Conservation (phyloP, 1,140 invertebrate species). For the Apis mellifera region DNA sequence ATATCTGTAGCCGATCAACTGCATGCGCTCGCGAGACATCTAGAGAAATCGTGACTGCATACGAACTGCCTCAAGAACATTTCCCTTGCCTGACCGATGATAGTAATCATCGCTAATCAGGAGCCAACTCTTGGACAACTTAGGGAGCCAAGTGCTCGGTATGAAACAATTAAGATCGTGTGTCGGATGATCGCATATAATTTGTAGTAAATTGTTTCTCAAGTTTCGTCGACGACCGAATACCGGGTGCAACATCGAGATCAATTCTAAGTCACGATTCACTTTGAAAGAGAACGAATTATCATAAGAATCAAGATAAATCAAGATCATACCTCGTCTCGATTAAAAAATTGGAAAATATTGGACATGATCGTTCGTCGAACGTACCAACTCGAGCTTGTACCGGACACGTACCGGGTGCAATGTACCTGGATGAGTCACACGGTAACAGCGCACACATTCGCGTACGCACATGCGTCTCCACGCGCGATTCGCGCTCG, state of each 20-base stretch:
- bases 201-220: background rate
- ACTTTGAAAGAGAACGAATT: background rate
- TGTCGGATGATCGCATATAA: background rate
- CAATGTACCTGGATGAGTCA: conserved; percentile 78
- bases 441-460: conserved; percentile 60
- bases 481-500: conserved; percentile 16
- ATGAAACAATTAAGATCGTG: background rate
- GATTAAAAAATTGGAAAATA: conserved; percentile 64
- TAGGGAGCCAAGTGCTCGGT: background rate
- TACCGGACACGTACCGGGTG: conserved; percentile 75
- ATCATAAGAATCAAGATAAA: too few relatives aligned
- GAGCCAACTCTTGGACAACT: background rate
- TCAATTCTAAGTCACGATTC: background rate
- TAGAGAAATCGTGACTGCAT: background rate
- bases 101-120: background rate
- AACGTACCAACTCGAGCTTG: conserved; percentile 61
- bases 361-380: conserved; percentile 52
- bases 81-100: background rate
- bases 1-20: background rate
- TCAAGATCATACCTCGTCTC: background rate
- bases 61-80: background rate
- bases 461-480: conserved; percentile 54
- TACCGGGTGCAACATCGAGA: background rate
- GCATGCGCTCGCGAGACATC: background rate
- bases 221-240: background rate